These are phyloP conservation scores for Xenotilapia longispinis DNA, from an alignment of 2,113 vertebrate species.

Conservation along the genomic window DNA sequence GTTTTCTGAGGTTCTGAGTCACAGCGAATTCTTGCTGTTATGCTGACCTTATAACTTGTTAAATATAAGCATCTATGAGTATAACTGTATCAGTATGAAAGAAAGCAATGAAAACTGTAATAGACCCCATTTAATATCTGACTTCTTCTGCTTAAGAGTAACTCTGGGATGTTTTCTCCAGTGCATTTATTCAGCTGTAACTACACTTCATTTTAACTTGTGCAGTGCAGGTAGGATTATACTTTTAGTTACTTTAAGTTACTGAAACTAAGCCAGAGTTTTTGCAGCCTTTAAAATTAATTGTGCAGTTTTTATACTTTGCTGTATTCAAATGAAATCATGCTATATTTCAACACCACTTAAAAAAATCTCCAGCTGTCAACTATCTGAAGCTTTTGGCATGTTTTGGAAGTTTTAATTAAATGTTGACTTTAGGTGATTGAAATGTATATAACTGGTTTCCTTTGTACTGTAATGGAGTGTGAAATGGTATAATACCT, in stretches of 20 bases:
- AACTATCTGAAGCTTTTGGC: neutral
- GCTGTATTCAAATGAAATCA: conserved; percentile 12
- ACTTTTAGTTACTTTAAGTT: neutral
- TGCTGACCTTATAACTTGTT: neutral
- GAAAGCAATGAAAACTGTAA: neutral
- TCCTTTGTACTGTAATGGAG: conserved; percentile 19
- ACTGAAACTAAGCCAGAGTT: neutral
- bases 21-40: neutral
- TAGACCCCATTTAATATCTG: neutral
- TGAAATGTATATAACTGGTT: conserved; percentile 13
- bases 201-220: neutral
- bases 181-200: neutral
- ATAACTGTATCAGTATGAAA: neutral
- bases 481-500: conserved; percentile 40
- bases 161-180: neutral
- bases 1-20: neutral
- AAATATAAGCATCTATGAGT: neutral
- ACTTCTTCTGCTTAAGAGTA: neutral
- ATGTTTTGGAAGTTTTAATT: conserved; percentile 21
- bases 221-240: neutral
- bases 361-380: neutral
- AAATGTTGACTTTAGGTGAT: conserved; percentile 6
- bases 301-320: neutral
- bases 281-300: neutral
- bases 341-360: neutral